Evolutionary conservation across 2,888 invertebrate species (phyloP), one percentile per base, ranked within the genome.

Genomic region (Watsonalla cultraria): DNA sequence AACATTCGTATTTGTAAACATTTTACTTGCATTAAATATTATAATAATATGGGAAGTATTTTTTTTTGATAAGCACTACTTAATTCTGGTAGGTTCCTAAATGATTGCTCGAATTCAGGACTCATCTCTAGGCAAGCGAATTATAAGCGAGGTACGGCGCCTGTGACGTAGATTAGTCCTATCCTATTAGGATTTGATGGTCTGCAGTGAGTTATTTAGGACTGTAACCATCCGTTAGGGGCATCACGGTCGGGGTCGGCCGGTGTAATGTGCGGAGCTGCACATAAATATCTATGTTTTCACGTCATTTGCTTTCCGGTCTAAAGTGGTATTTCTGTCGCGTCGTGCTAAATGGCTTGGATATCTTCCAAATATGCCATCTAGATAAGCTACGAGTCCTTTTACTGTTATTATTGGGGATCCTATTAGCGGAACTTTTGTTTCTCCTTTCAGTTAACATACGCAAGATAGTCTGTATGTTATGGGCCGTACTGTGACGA

Each of bases 331-430:
- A 73, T 80, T 80, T 82, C 76, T 78, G 78, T 76, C 77, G 80
- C 80, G 75, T 79, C 74, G 80, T 78, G 78, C 81, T 77, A 82
- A 86, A 87, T 86, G 85, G 83, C 71, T 85, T 84, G 87, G 86
- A 86, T 79, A 78, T 79, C 74, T 75, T 84, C 83, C 86, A 85
- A 86, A 84, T 86, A 82, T 81, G 80, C 81, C 81, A 82, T 83
- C 84, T 72, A 82, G 84, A 85, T 86, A 85, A 84, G 77, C 78
- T 76, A 81, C 69, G 80, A 74, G 75, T 75, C 77, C 80, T 79
- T 83, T 84, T 80, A 79, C 74, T 78, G 81, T 80, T 82, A 81
- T 83, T 81, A 78, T 80, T 76, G 71, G 72, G 74, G 57, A 61
- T 67, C 66, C 61, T 74, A 74, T 74, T 73, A 75, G 64, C 63